Conservation (phyloP, 1,140 invertebrate genomes). For the Delia radicum region DNA sequence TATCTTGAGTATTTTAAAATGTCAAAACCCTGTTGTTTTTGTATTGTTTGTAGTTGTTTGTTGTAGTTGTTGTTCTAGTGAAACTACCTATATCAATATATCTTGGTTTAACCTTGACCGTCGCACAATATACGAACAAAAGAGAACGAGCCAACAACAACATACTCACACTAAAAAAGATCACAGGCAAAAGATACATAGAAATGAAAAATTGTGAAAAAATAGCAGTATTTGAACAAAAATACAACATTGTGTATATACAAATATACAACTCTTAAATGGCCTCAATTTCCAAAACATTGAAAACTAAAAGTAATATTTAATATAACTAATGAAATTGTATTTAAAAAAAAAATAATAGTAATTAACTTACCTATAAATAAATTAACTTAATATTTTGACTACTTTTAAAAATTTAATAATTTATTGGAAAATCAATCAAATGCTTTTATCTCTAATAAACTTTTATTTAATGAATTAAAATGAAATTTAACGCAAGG, state of each 20-base stretch:
- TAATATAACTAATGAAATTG: no score
- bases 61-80: no score
- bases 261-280: not conserved
- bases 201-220: not conserved
- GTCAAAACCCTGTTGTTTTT: no score
- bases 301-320: no score
- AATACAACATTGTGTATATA: not conserved
- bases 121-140: conserved; percentile 12
- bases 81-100: no score
- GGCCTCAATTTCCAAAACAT: not conserved
- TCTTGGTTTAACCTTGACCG: conserved; percentile 27
- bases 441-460: not conserved
- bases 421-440: not conserved
- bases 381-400: not conserved
- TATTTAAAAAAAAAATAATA: no score
- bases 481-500: no score
- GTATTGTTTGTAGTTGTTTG: no score
- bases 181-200: not conserved
- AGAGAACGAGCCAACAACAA: not conserved
- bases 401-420: not conserved
- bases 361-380: not conserved
- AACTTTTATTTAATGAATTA: no score
- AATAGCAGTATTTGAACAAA: no score
- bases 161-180: not conserved
- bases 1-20: no score